phyloP scores from a whole-genome alignment of 2,113 vertebrate genomes.

The Pachycephala philippinensis region DNA sequence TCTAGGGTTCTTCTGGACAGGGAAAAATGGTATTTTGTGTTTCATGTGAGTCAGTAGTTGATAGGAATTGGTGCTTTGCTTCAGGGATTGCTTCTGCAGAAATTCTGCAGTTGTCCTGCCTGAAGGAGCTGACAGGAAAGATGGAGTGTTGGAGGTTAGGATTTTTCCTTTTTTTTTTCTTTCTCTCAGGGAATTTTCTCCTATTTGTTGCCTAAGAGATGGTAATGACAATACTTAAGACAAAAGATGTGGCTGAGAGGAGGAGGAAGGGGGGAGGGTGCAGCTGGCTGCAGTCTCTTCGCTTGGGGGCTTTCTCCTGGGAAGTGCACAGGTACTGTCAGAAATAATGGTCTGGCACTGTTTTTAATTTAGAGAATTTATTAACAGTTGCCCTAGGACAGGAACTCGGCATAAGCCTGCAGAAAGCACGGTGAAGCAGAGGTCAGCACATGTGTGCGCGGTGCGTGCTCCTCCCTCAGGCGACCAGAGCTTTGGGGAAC shows the following conservation, averaged over 20 bases:
- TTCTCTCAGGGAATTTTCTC: background rate
- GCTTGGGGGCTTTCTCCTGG: background rate
- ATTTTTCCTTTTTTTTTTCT: background rate
- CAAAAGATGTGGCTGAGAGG: background rate
- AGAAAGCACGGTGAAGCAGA: too few species aligned
- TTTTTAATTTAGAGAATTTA: too few species aligned
- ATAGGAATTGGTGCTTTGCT: background rate
- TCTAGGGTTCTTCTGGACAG: background rate
- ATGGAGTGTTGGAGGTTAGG: background rate
- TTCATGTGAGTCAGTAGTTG: background rate
- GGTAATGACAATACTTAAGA: fast-evolving
- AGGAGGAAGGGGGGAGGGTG: background rate
- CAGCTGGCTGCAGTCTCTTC: background rate
- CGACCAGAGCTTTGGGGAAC: too few species aligned
- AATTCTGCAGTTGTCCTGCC: background rate
- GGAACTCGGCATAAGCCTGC: too few species aligned
- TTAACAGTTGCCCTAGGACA: too few species aligned
- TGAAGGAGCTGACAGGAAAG: background rate
- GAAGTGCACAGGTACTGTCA: background rate
- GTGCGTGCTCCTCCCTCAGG: too few species aligned
- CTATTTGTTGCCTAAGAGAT: background rate
- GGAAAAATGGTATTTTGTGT: background rate
- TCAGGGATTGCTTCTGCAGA: background rate
- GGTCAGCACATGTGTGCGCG: too few species aligned
- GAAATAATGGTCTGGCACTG: too few species aligned